A percentile compares a stretch with the other conserved stretches of the same genome.
These are phyloP conservation scores for Aphelenchoides besseyi DNA, from an alignment of 1,140 invertebrate species.

Conservation along the genomic window DNA sequence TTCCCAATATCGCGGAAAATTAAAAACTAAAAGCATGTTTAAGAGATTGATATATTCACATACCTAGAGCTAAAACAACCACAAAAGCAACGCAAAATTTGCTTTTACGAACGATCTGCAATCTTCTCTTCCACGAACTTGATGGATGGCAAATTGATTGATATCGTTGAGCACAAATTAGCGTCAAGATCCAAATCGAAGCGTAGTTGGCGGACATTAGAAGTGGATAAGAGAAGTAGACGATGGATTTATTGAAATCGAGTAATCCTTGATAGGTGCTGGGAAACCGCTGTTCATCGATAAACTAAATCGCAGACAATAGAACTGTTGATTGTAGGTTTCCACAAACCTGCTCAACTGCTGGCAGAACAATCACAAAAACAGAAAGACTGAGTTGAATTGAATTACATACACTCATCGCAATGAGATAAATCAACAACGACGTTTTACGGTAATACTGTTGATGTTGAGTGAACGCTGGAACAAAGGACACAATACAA, in stretches of 20 bases:
- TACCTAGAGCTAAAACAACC: constrained; percentile 34
- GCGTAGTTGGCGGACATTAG: constrained; percentile 43
- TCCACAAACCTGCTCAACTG: constrained; percentile 32
- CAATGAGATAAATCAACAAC: constrained; percentile 30
- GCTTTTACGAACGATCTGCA: constrained; percentile 32
- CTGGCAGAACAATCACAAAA: constrained; percentile 45
- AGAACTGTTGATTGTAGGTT: neutral
- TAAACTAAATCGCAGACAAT: constrained; percentile 37
- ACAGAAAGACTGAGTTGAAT: constrained; percentile 35
- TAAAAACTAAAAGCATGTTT: constrained; percentile 32
- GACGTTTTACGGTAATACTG: constrained; percentile 46
- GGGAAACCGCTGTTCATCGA: constrained; percentile 29
- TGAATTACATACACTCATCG: constrained; percentile 29
- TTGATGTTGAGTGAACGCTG: constrained; percentile 27
- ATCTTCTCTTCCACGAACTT: constrained; percentile 33
- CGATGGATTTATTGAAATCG: constrained; percentile 25
- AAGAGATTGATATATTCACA: neutral
- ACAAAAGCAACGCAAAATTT: constrained; percentile 34
- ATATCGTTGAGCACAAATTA: constrained; percentile 47
- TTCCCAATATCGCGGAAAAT: constrained; percentile 42
- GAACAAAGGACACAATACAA: constrained; percentile 30
- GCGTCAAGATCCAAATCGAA: constrained; percentile 43
- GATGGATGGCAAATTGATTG: constrained; percentile 46
- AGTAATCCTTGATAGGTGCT: constrained; percentile 10
- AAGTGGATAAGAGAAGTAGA: constrained; percentile 34